Evolutionary conservation across 2,113 vertebrate species (phyloP).

Genomic region (Leptosomus discolor): DNA sequence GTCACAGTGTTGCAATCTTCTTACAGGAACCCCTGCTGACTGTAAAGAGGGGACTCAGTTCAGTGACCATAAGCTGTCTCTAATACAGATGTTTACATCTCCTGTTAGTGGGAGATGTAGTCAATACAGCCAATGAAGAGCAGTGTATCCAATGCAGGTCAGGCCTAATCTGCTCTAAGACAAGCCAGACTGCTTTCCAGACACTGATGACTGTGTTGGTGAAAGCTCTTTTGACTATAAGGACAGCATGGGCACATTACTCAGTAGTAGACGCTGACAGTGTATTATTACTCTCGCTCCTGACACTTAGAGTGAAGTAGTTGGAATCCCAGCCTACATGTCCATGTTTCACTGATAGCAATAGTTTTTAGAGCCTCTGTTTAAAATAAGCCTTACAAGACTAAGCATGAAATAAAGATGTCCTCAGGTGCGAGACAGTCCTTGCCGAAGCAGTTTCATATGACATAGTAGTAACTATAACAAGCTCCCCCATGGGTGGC

Average conservation of each 20-base stretch:
- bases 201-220: accelerated
- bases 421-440: background rate
- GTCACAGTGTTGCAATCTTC: background rate
- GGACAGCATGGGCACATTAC: background rate
- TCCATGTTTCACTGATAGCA: background rate
- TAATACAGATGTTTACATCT: background rate
- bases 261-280: accelerated
- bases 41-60: background rate
- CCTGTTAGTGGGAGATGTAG: background rate
- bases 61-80: background rate
- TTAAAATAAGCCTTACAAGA: background rate
- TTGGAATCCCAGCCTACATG: background rate
- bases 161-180: background rate
- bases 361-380: background rate
- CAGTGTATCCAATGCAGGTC: background rate
- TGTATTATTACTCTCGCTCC: background rate
- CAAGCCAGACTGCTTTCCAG: background rate
- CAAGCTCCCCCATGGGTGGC: background rate
- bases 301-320: background rate
- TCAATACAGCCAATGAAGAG: background rate
- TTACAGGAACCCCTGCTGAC: accelerated
- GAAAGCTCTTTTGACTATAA: background rate
- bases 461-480: background rate
- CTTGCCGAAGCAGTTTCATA: background rate
- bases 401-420: background rate